phyloP scores from a whole-genome alignment of 2,113 vertebrate genomes.

The Sebastes schlegelii region DNA sequence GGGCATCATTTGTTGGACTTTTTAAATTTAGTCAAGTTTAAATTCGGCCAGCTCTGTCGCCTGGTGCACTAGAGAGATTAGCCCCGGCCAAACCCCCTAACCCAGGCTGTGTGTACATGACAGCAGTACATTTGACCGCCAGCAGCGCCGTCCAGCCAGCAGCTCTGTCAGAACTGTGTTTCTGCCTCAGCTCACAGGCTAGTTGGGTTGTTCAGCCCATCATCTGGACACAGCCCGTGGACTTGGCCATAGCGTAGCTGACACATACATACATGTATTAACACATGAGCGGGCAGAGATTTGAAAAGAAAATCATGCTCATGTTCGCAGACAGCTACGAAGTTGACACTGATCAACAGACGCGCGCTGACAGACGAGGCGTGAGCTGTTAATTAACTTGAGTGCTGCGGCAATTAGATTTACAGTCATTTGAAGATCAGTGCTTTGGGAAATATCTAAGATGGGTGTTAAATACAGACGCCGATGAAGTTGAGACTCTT shows the following conservation, averaged over 20 bases:
- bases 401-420: constrained; percentile 46
- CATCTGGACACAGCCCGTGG: constrained; percentile 25
- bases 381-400: constrained; percentile 54
- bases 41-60: constrained; percentile 32
- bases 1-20: constrained; percentile 38
- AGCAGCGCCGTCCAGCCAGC: constrained; percentile 27
- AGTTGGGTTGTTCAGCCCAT: constrained; percentile 24
- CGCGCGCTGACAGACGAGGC: constrained; percentile 4
- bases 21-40: constrained; percentile 32
- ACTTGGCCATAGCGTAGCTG: constrained; percentile 30
- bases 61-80: constrained; percentile 51
- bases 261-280: constrained; percentile 31
- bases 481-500: constrained; percentile 1
- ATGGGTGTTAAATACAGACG: constrained; percentile 25
- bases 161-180: constrained; percentile 61
- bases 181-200: constrained; percentile 65
- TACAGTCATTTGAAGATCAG: constrained; percentile 48
- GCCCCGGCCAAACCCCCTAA: constrained; percentile 50
- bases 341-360: constrained; percentile 24
- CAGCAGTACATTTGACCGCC: constrained; percentile 35
- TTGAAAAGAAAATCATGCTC: constrained; percentile 17
- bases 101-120: constrained; percentile 32
- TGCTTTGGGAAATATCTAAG: constrained; percentile 32
- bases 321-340: neutral
- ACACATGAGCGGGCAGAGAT: constrained; percentile 29